Evolutionary conservation across 2,113 vertebrate genomes (phyloP), one percentile per base, ranked within the genome.

Genomic region (Oenanthe melanoleuca): DNA sequence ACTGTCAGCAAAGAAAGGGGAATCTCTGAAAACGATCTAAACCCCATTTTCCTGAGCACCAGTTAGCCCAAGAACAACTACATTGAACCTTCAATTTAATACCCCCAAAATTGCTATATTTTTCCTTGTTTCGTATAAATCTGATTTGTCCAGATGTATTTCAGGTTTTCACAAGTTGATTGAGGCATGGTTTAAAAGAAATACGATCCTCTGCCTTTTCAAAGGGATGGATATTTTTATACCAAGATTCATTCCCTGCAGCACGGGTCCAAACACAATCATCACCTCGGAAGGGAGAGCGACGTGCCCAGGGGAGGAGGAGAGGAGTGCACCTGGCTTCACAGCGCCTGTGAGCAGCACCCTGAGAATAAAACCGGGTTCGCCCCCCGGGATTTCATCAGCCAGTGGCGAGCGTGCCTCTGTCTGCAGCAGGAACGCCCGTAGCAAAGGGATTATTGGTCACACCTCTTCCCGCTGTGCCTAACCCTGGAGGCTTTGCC

Each of bases 401-500:
- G 42, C 33, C 40, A 21, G 66, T 0, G 20, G 65, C 22, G 5
- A 28, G 24, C 1, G 0, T n/a, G 81, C 29, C 67, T 63, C 67
- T 42, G 37, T 47, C 71, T 82, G 55, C 79, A 53, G 59, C 37
- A 66, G 74, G 50, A 79, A 14, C 23, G 85, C 74, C 67, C 84
- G 53, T 12, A 80, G 89, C 78, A 69, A 80, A 82, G 59, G 75
- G 66, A 87, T 92, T 89, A 5, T 23, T 60, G 89, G 94, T 83
- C 92, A 40, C 79, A 89, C 79, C 56, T 93, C 79, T 53, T 86
- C 70, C 87, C 86, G 14, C 74, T 77, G 73, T 63, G 87, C 71
- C 85, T 73, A 73, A 86, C 74, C 89, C 87, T 77, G 89, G 64
- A 95, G 94, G 88, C 93, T 95, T 77, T 73, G 89, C 96, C 93